Base-by-base conservation (phyloP, 2,113 vertebrate genomes). In the Melanocharis versteri region DNA sequence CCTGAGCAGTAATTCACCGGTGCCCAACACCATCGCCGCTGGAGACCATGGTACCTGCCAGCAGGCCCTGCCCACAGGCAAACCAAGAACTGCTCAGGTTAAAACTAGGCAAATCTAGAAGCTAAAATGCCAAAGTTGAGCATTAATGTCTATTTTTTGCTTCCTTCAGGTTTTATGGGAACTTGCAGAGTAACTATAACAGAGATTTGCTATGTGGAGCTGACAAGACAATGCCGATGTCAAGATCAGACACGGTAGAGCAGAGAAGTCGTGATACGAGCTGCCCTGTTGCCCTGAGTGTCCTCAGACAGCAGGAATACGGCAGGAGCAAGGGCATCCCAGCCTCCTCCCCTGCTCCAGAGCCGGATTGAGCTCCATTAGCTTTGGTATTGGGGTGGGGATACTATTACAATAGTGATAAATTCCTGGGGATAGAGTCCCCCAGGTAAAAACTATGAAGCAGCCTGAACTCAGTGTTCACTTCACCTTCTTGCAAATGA, bases 191-290 rank as follows among this genome's bases (percentile, higher is more conserved):
- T 42, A 91, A 77, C 60, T 40, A 2, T 35, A 66, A 64, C 0
- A 8, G 37, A 58, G 35, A 66, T 45, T 33, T 11, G 14, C 51
- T 64, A 39, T 45, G 65, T 54, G 62, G 54, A 72, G 47, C 53
- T 60, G 31, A 30, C 7, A n/a, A 28, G 37, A n/a, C 44, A 60
- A 31, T 9, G 64, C 7, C 48, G 27, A 33, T 4, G 54, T 28
- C 21, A 70, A 76, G 53, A 47, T 11, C 23, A 64, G 21, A 7
- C 50, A 21, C 0, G 0, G 35, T 0, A 0, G 81, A 72, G 42
- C 16, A 45, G 54, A 83, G 30, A 70, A 95, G 51, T 13, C 28
- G 44, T 6, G 8, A 70, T 2, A 35, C 0, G 0, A 85, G 78
- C 62, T 33, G 56, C 39, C 31, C 47, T 42, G 15, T 31, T 69